A percentile compares a stretch with the other conserved stretches of the same genome.
phyloP scores from a whole-genome alignment of 2,888 invertebrate genomes.

The Camptogramma bilineatum region DNA sequence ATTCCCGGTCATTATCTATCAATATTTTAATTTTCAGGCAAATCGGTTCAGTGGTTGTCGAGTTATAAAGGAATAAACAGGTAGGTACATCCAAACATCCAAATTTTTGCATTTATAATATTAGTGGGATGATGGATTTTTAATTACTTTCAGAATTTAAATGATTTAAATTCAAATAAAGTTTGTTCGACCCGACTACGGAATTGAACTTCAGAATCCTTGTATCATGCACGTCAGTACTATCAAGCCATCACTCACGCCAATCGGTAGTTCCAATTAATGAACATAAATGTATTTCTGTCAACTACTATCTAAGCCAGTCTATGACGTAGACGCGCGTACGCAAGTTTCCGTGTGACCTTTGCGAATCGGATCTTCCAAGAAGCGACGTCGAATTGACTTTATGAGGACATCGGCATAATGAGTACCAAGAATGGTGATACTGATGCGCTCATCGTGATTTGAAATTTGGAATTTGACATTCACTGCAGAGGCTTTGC shows the following conservation, averaged over 20 bases:
- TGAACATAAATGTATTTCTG: slow-evolving; percentile 22
- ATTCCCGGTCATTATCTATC: too few relatives aligned
- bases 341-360: slow-evolving; percentile 31
- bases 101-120: too few relatives aligned
- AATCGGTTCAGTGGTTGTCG: too few relatives aligned
- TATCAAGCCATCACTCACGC: slow-evolving; percentile 10
- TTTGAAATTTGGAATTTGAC: slow-evolving; percentile 21
- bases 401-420: slow-evolving; percentile 35
- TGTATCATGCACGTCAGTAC: slow-evolving; percentile 17
- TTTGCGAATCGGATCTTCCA: slow-evolving; percentile 35
- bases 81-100: too few relatives aligned
- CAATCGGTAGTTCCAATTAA: slow-evolving; percentile 16
- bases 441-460: slow-evolving; percentile 35
- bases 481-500: background rate
- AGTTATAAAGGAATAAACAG: too few relatives aligned
- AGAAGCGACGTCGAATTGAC: slow-evolving; percentile 37
- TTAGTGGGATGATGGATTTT: too few relatives aligned
- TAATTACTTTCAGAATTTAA: too few relatives aligned
- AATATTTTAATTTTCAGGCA: too few relatives aligned
- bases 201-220: slow-evolving; percentile 16
- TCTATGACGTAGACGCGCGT: slow-evolving; percentile 27
- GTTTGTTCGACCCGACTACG: slow-evolving; percentile 6
- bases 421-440: slow-evolving; percentile 41
- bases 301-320: slow-evolving; percentile 24
- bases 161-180: background rate